Evolutionary conservation across 2,888 invertebrate genomes (phyloP), one percentile per base, ranked within the genome.

Genomic region (Cotesia congregata): DNA sequence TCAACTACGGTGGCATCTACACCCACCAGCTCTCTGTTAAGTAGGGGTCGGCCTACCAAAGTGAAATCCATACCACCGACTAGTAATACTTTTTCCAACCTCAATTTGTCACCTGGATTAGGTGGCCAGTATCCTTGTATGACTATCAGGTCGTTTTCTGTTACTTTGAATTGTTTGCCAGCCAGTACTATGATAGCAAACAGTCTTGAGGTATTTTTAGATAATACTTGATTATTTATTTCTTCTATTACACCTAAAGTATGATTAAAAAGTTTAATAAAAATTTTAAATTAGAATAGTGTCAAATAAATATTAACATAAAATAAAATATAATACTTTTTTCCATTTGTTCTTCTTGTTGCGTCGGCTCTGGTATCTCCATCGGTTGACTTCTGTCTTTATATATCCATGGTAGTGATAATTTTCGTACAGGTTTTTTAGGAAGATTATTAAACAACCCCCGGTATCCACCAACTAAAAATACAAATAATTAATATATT

Each of bases 91-190:
- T 97, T 97, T 84, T 97, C 96, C 68, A 97, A 89, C 79, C 92
- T 93, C 73, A 97, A 92, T 89, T 93, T 90, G 85, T 97, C 97
- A 0, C 96, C 96, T 75, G 93, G 92, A 72, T 93, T 93, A 1
- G 96, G 96, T 41, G 95, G 94, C 96, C 96, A 96, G 85, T 93
- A 93, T 0, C 96, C 96, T 89, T 95, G 94, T 0, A 97, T 90
- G 0, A 96, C 91, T 40, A 97, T 91, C 2, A 97, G 90, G 90
- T 97, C 97, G n/a, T 95, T 96, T 77, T 94, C 92, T 0, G 96
- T 96, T 0, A 97, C 92, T 90, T 96, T 94, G 90, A 94, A 95
- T 85, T 97, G 97, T 89, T 94, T 95, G 9, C 96, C 96, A 78
- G 93, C 91, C 17, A 97, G 83, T 83, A 96, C 94, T 0, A 97